Evolutionary conservation across 2,888 invertebrate species (phyloP).

Genomic region (Halocaridina rubra): DNA sequence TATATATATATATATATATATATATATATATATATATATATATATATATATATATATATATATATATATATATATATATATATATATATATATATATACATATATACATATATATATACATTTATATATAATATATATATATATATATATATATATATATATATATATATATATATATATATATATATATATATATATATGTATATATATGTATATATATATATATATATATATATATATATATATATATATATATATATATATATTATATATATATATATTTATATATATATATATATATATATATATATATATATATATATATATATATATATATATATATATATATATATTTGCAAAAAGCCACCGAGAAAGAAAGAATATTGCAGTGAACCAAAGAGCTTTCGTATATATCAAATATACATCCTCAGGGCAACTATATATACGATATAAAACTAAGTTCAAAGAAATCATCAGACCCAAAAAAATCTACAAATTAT

Average conservation of each 20-base stretch:
- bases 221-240: neutral
- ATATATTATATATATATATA: neutral
- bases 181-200: neutral
- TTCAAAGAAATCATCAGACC: no score
- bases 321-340: neutral
- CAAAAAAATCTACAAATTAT: no score
- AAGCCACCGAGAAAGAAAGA: no score
- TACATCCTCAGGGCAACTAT: no score
- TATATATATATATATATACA: neutral
- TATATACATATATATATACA: neutral
- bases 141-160: neutral
- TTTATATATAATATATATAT: neutral
- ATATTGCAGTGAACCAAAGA: no score
- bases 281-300: neutral
- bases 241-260: neutral
- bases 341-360: neutral
- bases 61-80: neutral
- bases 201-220: neutral
- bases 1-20: neutral
- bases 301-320: constrained; percentile 6
- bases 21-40: neutral
- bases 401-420: no score
- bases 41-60: neutral
- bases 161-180: neutral
- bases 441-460: no score